Conservation (phyloP, 2,888 invertebrate species). For the Drosophila niveifrons region DNA sequence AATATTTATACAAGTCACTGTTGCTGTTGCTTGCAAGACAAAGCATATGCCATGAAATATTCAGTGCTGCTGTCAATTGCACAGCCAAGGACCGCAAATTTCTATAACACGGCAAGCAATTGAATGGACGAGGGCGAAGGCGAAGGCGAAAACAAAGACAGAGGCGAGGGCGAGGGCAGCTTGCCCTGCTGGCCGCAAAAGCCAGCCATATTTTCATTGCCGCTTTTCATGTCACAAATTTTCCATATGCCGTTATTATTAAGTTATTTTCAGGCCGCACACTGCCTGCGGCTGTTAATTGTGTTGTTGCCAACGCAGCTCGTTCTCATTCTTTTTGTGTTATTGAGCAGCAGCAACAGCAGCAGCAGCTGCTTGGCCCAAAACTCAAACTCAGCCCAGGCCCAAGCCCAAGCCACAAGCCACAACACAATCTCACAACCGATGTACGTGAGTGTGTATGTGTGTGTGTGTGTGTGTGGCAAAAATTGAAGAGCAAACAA, state of each 20-base stretch:
- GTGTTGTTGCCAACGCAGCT: conserved; percentile 57
- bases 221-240: conserved; percentile 59
- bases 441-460: conserved; percentile 5
- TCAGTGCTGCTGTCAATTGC: conserved; percentile 52
- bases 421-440: conserved; percentile 28
- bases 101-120: conserved; percentile 23
- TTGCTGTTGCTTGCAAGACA: conserved; percentile 14
- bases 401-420: conserved; percentile 31
- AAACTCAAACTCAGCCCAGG: conserved; percentile 39
- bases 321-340: conserved; percentile 29
- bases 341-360: conserved; percentile 70
- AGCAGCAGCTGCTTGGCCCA: conserved; percentile 65
- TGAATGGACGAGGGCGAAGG: not conserved
- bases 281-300: conserved; percentile 66
- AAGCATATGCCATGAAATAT: conserved; percentile 52
- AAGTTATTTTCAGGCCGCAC: conserved; percentile 61
- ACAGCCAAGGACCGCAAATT: conserved; percentile 47
- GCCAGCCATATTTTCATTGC: conserved; percentile 41
- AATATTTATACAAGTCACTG: conserved; percentile 31
- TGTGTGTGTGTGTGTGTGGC: conserved; percentile 44
- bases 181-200: conserved; percentile 11
- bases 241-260: conserved; percentile 77
- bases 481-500: conserved; percentile 77
- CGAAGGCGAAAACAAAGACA: too few species aligned
- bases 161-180: not conserved